phyloP scores from a whole-genome alignment of 2,113 vertebrate genomes.

The Brienomyrus longianalis region DNA sequence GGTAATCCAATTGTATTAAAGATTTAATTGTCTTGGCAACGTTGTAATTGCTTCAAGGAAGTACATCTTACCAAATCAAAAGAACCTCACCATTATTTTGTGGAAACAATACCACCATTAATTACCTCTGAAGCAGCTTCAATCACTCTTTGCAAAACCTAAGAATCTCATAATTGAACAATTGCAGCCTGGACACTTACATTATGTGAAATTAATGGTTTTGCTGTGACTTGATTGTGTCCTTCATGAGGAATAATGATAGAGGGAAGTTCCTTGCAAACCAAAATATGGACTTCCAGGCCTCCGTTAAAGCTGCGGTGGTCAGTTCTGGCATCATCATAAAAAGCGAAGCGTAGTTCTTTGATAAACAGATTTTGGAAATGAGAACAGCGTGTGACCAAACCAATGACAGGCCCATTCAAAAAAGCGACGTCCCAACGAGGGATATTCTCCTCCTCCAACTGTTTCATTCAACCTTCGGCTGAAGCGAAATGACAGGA shows the following conservation, averaged over 20 bases:
- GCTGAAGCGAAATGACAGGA: constrained; percentile 41
- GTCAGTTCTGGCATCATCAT: neutral
- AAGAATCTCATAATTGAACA: constrained; percentile 1
- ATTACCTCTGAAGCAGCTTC: neutral
- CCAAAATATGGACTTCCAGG: neutral
- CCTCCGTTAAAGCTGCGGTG: neutral
- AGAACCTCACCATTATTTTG: neutral
- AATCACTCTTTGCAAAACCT: neutral
- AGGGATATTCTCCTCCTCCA: constrained; percentile 28
- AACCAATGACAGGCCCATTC: constrained; percentile 43
- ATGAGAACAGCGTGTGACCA: constrained; percentile 51
- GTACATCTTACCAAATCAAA: constrained; percentile 8
- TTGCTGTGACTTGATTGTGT: neutral
- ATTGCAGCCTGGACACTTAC: neutral
- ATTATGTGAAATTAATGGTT: constrained; percentile 4
- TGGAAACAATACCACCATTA: neutral
- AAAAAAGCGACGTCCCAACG: constrained; percentile 44
- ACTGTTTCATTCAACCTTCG: constrained; percentile 38
- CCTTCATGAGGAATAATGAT: neutral
- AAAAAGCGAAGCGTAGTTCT: constrained; percentile 20
- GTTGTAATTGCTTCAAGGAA: constrained; percentile 15
- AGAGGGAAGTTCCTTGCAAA: neutral
- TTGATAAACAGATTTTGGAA: constrained; percentile 40
- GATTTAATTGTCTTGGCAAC: constrained; percentile 6
- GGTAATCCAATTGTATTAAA: constrained; percentile 20